Evolutionary conservation across 2,888 invertebrate species (phyloP).

Genomic region (Lissonota sp.): DNA sequence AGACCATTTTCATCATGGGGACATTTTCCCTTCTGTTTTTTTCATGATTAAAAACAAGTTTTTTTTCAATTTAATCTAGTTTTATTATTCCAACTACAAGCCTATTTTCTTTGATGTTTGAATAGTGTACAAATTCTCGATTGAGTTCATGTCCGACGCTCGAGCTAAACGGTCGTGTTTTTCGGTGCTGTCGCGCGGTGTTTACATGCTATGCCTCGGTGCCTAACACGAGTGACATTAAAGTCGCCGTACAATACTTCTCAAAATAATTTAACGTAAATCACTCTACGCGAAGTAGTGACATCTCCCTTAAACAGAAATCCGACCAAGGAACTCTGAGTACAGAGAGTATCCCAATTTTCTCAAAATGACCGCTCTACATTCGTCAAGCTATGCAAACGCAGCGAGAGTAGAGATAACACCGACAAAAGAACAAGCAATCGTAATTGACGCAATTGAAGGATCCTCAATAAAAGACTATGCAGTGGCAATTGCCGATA

Average conservation of each 20-base stretch:
- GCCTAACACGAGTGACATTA: conserved; percentile 3
- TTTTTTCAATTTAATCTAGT: too few species aligned
- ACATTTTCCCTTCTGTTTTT: too few species aligned
- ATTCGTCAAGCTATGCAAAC: conserved; percentile 11
- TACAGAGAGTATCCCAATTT: conserved; percentile 16
- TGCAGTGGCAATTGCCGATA: too few species aligned
- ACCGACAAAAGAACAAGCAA: conserved; percentile 44
- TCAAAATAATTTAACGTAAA: neutral
- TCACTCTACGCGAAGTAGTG: neutral
- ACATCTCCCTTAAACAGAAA: neutral
- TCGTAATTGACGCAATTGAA: conserved; percentile 42
- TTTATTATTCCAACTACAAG: too few species aligned
- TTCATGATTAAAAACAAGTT: too few species aligned
- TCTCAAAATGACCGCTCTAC: neutral
- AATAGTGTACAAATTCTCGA: too few species aligned
- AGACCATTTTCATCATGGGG: too few species aligned
- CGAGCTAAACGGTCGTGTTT: conserved; percentile 19
- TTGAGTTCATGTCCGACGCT: too few species aligned
- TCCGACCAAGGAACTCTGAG: conserved; percentile 5
- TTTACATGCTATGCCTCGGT: conserved; percentile 23
- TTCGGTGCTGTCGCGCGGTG: conserved; percentile 21
- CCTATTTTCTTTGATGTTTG: too few species aligned
- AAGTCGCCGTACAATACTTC: neutral
- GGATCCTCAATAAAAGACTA: neutral
- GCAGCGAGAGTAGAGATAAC: conserved; percentile 8